Evolutionary conservation across 1,140 invertebrate species (phyloP).

Genomic region (Berghia stephanieae): DNA sequence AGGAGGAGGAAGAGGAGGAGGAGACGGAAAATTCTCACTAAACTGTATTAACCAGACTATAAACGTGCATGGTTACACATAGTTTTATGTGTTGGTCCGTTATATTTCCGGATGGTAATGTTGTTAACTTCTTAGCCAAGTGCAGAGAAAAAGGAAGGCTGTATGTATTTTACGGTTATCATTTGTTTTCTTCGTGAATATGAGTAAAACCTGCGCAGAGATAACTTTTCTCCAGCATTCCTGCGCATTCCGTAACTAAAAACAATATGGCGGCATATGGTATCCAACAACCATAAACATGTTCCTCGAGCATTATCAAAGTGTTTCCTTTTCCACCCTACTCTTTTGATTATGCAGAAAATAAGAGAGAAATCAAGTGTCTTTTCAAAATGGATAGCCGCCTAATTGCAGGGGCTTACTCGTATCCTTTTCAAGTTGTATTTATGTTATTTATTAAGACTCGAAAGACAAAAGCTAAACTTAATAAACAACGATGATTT

Average conservation of each 20-base stretch:
- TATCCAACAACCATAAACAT: slow-evolving; percentile 37
- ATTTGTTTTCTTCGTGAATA: no score
- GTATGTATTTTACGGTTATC: no score
- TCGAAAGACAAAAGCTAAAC: background rate
- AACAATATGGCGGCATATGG: slow-evolving; percentile 53
- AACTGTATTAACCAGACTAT: no score
- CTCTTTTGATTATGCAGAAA: background rate
- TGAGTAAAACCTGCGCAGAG: no score
- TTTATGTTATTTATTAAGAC: background rate
- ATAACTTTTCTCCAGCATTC: slow-evolving; percentile 33
- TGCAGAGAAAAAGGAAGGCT: no score
- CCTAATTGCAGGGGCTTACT: slow-evolving; percentile 54
- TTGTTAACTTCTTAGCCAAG: no score
- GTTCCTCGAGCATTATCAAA: background rate
- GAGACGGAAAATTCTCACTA: no score
- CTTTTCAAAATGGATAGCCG: slow-evolving; percentile 27
- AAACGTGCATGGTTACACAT: no score
- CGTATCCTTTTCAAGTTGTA: slow-evolving; percentile 50
- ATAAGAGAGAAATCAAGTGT: background rate
- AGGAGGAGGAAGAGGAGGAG: no score
- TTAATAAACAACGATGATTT: background rate
- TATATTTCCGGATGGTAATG: no score
- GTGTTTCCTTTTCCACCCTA: background rate
- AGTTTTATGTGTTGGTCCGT: no score
- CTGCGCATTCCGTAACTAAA: slow-evolving; percentile 55